A percentile compares a stretch with the other conserved stretches of the same genome.
These are phyloP conservation scores for Anguilla obscura DNA, from an alignment of 2,797 vertebrate species.

Conservation along the genomic window DNA sequence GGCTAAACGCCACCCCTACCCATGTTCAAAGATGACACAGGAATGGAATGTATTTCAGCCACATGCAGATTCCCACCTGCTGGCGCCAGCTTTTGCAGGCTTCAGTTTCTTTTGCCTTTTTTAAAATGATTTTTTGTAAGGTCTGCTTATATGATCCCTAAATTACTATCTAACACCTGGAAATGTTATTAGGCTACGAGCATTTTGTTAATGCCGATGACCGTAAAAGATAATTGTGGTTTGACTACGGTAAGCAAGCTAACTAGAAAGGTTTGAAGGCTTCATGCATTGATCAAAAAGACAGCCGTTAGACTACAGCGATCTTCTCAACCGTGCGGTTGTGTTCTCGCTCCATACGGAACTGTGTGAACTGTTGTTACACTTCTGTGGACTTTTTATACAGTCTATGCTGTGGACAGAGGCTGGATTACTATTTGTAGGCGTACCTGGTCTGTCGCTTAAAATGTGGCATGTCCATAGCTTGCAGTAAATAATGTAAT, in stretches of 20 bases:
- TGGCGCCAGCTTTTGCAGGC: not conserved
- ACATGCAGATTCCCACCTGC: slow-evolving; percentile 26
- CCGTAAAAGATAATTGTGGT: too few species aligned
- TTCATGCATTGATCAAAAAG: too few species aligned
- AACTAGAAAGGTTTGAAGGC: too few species aligned
- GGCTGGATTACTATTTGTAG: not conserved
- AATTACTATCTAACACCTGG: slow-evolving; percentile 31
- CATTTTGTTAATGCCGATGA: not conserved
- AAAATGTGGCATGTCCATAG: not conserved
- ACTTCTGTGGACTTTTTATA: too few species aligned
- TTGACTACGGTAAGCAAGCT: too few species aligned
- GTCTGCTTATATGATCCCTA: slow-evolving; percentile 28
- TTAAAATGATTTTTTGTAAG: slow-evolving; percentile 26
- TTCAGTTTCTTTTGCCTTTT: slow-evolving; percentile 28
- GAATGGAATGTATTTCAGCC: not conserved
- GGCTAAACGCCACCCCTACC: not conserved
- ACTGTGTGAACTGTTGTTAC: too few species aligned
- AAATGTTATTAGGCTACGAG: slow-evolving; percentile 23
- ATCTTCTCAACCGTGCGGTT: too few species aligned
- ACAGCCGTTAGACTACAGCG: too few species aligned
- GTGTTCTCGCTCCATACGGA: too few species aligned
- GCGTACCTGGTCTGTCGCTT: not conserved
- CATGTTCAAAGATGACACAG: not conserved
- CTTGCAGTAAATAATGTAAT: not conserved
- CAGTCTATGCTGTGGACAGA: not conserved